These are phyloP conservation scores for Mactra quadrangularis DNA, from an alignment of 1,140 invertebrate species.

Conservation along the genomic window DNA sequence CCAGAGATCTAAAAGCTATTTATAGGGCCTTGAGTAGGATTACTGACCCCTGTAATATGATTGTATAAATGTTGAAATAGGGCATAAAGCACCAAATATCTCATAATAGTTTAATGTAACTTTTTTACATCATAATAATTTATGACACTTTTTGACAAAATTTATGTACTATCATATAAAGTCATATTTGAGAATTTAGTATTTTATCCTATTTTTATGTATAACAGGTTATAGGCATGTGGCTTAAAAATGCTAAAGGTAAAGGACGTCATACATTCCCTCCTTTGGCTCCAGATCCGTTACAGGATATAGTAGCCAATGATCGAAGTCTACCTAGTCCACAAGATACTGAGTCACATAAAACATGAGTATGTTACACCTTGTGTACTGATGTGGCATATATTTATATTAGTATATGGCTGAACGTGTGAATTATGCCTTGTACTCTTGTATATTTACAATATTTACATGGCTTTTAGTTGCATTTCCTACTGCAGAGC, in stretches of 20 bases:
- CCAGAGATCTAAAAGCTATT: too few species aligned
- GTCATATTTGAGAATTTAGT: too few species aligned
- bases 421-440: background rate
- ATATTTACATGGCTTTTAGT: background rate
- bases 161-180: too few species aligned
- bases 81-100: too few species aligned
- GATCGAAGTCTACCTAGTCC: conserved; percentile 11
- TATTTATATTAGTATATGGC: background rate
- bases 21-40: too few species aligned
- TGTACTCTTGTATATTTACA: background rate
- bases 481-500: background rate
- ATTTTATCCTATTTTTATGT: background rate
- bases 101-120: too few species aligned
- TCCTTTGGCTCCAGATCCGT: conserved; percentile 39
- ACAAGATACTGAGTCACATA: background rate
- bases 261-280: conserved; percentile 20
- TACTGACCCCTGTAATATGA: too few species aligned
- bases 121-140: too few species aligned
- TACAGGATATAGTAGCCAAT: conserved; percentile 48
- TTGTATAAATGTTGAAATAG: too few species aligned
- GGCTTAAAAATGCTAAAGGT: conserved; percentile 47
- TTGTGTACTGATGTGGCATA: background rate
- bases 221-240: conserved; percentile 47
- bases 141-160: too few species aligned
- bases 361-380: conserved; percentile 37